Percentiles rank a stretch among this genome's conserved stretches.
These are phyloP conservation scores for Masticophis lateralis DNA, from an alignment of 2,797 vertebrate genomes.

Conservation along the genomic window DNA sequence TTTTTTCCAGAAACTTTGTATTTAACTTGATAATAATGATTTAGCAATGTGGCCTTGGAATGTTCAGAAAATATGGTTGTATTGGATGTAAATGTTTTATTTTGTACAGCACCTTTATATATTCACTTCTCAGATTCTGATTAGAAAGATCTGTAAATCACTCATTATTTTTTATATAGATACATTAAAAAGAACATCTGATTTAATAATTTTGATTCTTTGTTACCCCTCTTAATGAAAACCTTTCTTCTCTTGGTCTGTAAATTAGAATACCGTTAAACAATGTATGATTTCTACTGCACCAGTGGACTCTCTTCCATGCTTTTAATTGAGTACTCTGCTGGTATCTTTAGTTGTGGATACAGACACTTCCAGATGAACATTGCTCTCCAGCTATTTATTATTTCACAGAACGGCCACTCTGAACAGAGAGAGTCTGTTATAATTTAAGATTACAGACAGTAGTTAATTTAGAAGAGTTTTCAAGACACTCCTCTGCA, in stretches of 20 bases:
- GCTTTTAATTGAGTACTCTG: neutral
- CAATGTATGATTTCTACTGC: neutral
- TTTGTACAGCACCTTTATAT: slow-evolving; percentile 99
- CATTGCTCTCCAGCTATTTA: neutral
- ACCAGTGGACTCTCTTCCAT: neutral
- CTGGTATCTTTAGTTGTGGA: neutral
- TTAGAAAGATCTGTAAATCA: slow-evolving; percentile 93
- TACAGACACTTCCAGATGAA: neutral
- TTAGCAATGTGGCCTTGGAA: slow-evolving; percentile 89
- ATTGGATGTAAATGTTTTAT: slow-evolving; percentile 97
- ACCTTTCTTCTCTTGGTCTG: slow-evolving; percentile 48
- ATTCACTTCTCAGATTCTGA: slow-evolving; percentile 85
- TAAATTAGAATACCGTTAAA: neutral
- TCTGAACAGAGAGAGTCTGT: neutral
- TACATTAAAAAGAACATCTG: slow-evolving; percentile 77
- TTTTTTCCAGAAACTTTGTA: slow-evolving; percentile 68
- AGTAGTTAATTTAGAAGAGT: neutral
- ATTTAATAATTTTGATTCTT: slow-evolving; percentile 75
- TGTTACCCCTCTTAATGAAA: slow-evolving; percentile 29
- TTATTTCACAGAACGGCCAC: neutral
- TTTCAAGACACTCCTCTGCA: neutral
- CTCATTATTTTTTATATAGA: slow-evolving; percentile 99
- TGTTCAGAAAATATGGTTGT: slow-evolving; percentile 79
- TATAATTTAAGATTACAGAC: neutral
- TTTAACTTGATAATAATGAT: slow-evolving; percentile 60